These are phyloP conservation scores for Microctonus hyperodae DNA, from an alignment of 2,888 invertebrate genomes.

Conservation along the genomic window DNA sequence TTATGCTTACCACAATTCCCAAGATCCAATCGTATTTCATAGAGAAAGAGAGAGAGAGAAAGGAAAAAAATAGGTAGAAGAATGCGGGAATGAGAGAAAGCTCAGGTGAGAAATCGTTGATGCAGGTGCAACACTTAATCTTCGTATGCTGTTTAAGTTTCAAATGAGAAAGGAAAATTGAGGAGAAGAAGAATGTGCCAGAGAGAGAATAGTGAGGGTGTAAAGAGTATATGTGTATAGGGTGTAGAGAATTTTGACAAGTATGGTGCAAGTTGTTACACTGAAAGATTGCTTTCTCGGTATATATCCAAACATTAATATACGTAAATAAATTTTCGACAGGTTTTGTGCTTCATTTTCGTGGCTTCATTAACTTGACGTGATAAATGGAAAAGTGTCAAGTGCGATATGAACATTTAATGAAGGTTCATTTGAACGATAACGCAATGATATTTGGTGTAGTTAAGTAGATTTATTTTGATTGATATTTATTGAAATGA, in stretches of 20 bases:
- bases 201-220: background rate
- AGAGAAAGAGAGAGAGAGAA: too few species aligned
- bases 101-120: conserved; percentile 38
- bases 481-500: too few species aligned
- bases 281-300: conserved; percentile 16
- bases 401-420: too few species aligned
- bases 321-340: background rate
- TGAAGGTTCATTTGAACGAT: too few species aligned
- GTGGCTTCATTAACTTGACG: conserved; percentile 15
- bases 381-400: background rate
- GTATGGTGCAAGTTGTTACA: background rate
- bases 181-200: conserved; percentile 10
- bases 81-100: conserved; percentile 13
- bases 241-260: background rate
- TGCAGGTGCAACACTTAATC: conserved; percentile 38
- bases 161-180: conserved; percentile 7
- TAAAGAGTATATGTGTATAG: background rate
- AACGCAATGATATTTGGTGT: too few species aligned
- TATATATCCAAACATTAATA: background rate
- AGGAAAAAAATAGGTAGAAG: background rate
- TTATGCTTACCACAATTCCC: conserved; percentile 12
- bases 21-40: conserved; percentile 34
- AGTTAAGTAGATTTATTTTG: too few species aligned
- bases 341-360: background rate
- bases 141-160: conserved; percentile 27